Conservation (phyloP, 2,113 vertebrate species). For the Lepus timidus region DNA sequence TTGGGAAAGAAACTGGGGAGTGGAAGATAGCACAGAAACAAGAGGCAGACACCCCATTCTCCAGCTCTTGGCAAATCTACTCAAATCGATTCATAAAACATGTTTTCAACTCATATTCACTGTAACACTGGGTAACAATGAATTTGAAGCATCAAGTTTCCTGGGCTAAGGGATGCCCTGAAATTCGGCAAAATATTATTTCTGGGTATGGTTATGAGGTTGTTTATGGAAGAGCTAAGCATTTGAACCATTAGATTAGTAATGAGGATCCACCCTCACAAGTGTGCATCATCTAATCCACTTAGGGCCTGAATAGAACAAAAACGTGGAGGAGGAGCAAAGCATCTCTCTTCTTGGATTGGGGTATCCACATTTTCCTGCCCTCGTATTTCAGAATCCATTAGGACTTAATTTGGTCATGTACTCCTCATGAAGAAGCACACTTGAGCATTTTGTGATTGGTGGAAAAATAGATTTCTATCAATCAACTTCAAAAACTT, state of each 20-base stretch:
- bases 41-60: neutral
- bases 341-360: neutral
- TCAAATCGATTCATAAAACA: neutral
- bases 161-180: neutral
- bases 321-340: neutral
- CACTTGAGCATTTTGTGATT: neutral
- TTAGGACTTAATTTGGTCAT: neutral
- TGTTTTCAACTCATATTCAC: neutral
- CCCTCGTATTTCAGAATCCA: neutral
- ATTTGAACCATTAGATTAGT: neutral
- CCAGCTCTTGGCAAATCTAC: neutral
- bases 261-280: neutral
- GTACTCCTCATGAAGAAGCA: neutral
- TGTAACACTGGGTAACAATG: neutral
- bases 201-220: neutral
- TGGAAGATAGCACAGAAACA: neutral
- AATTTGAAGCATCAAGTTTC: neutral
- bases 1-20: neutral
- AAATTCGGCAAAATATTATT: neutral
- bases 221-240: neutral
- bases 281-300: neutral
- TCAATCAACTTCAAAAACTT: neutral
- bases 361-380: neutral
- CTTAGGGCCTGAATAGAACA: neutral
- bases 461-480: neutral